Percentiles rank a stretch among this genome's conserved stretches.
These are phyloP conservation scores for Poecilus cupreus DNA, from an alignment of 2,888 invertebrate species.

Conservation along the genomic window DNA sequence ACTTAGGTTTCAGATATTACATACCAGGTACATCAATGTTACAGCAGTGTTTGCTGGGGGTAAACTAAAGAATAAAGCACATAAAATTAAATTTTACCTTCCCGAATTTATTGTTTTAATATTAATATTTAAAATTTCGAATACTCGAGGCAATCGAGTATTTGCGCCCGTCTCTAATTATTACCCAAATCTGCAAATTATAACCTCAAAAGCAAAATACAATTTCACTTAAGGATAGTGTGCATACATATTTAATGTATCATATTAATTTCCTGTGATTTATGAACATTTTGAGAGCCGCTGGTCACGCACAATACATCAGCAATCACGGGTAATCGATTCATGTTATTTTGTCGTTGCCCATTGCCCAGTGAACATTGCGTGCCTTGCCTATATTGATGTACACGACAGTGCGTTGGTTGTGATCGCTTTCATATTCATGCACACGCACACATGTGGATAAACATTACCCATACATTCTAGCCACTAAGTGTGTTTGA, in stretches of 20 bases:
- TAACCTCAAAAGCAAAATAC: too few relatives aligned
- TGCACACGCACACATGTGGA: background rate
- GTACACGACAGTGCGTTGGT: background rate
- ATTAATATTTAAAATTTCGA: too few relatives aligned
- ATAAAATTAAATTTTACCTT: too few relatives aligned
- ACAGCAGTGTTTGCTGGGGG: too few relatives aligned
- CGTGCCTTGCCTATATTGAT: background rate
- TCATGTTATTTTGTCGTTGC: conserved; percentile 16
- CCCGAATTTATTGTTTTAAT: too few relatives aligned
- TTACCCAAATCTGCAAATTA: too few relatives aligned
- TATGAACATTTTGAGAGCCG: background rate
- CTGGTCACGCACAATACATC: background rate
- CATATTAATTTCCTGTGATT: background rate
- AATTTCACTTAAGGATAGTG: too few relatives aligned
- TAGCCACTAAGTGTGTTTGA: conserved; percentile 8
- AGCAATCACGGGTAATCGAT: conserved; percentile 32
- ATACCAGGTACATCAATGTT: too few relatives aligned
- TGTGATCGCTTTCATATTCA: background rate
- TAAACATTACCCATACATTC: background rate
- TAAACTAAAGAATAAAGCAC: too few relatives aligned
- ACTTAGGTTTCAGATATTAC: too few relatives aligned
- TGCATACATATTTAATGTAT: background rate
- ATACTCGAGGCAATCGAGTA: too few relatives aligned
- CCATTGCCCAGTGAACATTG: conserved; percentile 6
- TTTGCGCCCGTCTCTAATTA: too few relatives aligned